Evolutionary conservation across 1,140 invertebrate species (phyloP).

Genomic region (Popillia japonica): DNA sequence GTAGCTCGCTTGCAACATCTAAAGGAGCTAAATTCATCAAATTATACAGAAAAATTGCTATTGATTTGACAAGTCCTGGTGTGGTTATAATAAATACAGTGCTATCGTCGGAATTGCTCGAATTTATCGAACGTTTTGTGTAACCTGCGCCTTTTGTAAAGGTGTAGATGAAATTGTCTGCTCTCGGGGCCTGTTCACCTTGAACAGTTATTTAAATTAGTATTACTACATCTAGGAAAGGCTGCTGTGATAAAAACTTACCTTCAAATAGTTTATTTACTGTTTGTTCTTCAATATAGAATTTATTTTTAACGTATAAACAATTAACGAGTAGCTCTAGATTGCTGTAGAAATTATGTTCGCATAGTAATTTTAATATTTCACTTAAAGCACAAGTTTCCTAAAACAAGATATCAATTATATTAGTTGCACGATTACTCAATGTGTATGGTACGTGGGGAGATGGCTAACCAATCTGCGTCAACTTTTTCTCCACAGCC

Average conservation of each 20-base stretch:
- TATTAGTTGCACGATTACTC: too few species aligned
- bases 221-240: background rate
- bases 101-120: background rate
- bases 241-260: background rate
- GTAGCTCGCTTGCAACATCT: slow-evolving; percentile 43
- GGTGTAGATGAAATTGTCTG: background rate
- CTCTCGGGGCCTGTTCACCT: background rate
- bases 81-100: slow-evolving; percentile 51
- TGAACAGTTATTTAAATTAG: background rate
- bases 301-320: background rate
- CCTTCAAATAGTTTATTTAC: background rate
- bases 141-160: background rate
- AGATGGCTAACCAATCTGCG: too few species aligned
- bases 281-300: background rate
- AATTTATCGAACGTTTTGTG: background rate
- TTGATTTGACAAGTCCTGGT: slow-evolving; percentile 61
- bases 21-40: slow-evolving; percentile 60
- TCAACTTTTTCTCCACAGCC: too few species aligned
- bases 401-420: slow-evolving; percentile 1
- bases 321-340: background rate
- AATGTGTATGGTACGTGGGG: too few species aligned
- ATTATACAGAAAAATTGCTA: slow-evolving; percentile 61
- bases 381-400: background rate
- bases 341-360: slow-evolving; percentile 25
- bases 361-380: slow-evolving; percentile 22